These are phyloP conservation scores for Paracanthobrama guichenoti DNA, from an alignment of 2,113 vertebrate genomes.

Conservation along the genomic window DNA sequence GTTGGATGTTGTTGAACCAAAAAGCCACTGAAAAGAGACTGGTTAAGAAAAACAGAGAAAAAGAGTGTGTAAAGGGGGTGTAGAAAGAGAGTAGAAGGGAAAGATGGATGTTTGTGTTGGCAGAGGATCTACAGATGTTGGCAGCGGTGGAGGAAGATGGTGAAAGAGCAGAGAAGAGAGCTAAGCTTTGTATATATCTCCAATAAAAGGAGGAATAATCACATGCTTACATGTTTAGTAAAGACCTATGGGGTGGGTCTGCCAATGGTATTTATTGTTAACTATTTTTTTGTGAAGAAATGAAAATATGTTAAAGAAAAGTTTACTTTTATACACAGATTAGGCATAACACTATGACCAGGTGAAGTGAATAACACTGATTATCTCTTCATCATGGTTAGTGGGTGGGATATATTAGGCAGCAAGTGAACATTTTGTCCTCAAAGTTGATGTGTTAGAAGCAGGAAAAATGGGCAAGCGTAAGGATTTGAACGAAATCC, in stretches of 20 bases:
- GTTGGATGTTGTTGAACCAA: slow-evolving; percentile 21
- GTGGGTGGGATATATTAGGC: no score
- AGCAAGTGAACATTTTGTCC: no score
- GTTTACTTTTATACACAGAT: not conserved
- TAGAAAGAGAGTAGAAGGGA: slow-evolving; percentile 2
- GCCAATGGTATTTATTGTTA: not conserved
- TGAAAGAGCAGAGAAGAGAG: not conserved
- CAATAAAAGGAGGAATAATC: not conserved
- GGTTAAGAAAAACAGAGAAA: slow-evolving; percentile 24
- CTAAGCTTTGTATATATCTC: not conserved
- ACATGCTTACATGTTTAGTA: not conserved
- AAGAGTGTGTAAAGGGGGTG: slow-evolving; percentile 11
- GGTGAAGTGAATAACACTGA: no score
- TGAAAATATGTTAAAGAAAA: not conserved
- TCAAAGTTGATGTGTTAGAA: no score
- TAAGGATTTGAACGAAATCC: no score
- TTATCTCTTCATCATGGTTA: no score
- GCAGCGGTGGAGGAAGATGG: not conserved
- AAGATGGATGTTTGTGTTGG: slow-evolving; percentile 62
- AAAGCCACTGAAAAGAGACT: slow-evolving; percentile 27
- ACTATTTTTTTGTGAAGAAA: not conserved
- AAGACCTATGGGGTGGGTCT: not conserved
- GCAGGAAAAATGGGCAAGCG: no score
- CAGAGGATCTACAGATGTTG: slow-evolving; percentile 42
- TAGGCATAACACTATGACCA: no score